These are phyloP conservation scores for Channa maculata DNA, from an alignment of 2,113 vertebrate species.

Conservation along the genomic window DNA sequence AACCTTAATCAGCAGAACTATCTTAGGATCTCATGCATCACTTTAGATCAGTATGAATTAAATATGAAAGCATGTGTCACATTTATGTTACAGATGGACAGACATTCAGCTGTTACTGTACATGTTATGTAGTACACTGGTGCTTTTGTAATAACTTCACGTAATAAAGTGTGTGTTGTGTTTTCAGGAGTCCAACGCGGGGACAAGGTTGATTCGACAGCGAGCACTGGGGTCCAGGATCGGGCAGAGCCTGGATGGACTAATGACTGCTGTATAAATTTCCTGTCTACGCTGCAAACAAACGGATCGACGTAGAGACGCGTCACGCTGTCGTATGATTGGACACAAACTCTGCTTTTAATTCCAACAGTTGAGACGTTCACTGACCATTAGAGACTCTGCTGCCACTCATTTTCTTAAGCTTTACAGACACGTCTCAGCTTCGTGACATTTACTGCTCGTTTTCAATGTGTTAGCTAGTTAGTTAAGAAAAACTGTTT, in stretches of 20 bases:
- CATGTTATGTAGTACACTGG: too few species aligned
- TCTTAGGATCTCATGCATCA: too few species aligned
- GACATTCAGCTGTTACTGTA: too few species aligned
- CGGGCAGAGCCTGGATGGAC: constrained; percentile 51
- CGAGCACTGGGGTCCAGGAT: constrained; percentile 43
- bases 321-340: constrained; percentile 19
- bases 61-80: too few species aligned
- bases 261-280: constrained; percentile 63
- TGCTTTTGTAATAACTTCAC: too few species aligned
- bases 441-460: too few species aligned
- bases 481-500: not conserved
- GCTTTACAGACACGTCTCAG: not conserved
- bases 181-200: constrained; percentile 33
- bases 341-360: constrained; percentile 43
- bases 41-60: too few species aligned
- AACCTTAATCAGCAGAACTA: too few species aligned
- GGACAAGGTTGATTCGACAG: not conserved
- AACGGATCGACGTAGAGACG: constrained; percentile 40
- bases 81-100: too few species aligned
- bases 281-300: constrained; percentile 21
- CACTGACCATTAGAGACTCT: constrained; percentile 3
- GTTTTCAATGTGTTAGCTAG: not conserved
- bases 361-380: constrained; percentile 35
- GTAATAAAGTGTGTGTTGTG: not conserved
- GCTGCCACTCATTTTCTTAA: not conserved